phyloP scores from a whole-genome alignment of 2,888 invertebrate genomes.

The Hydraecia micacea region DNA sequence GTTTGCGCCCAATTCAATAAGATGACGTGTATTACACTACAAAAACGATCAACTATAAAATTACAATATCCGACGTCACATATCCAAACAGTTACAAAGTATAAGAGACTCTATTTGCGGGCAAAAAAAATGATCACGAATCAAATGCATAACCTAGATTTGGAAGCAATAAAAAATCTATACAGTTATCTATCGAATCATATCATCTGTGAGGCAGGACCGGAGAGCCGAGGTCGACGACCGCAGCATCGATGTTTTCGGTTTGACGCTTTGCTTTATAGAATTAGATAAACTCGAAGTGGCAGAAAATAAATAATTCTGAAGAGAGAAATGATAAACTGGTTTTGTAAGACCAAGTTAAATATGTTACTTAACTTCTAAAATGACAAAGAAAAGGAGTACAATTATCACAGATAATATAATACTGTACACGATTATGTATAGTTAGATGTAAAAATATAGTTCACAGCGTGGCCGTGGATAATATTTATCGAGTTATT shows the following conservation, averaged over 20 bases:
- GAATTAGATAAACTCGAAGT: constrained; percentile 77
- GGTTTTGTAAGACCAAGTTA: constrained; percentile 35
- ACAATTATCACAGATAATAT: no score
- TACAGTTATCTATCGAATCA: constrained; percentile 89
- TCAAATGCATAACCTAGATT: constrained; percentile 84
- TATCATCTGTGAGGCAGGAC: constrained; percentile 84
- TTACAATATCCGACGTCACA: constrained; percentile 64
- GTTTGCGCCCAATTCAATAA: constrained; percentile 51
- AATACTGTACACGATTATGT: constrained; percentile 2
- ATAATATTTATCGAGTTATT: constrained; percentile 46
- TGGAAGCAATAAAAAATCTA: constrained; percentile 83
- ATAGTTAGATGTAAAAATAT: constrained; percentile 27
- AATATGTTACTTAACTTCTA: constrained; percentile 34
- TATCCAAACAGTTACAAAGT: constrained; percentile 68
- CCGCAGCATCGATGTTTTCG: constrained; percentile 79
- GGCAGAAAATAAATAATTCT: constrained; percentile 64
- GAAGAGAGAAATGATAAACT: constrained; percentile 43
- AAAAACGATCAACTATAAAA: constrained; percentile 49
- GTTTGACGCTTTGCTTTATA: constrained; percentile 73
- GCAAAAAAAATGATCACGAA: constrained; percentile 76
- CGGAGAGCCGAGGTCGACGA: constrained; percentile 77
- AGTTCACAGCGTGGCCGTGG: constrained; percentile 19
- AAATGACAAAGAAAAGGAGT: constrained; percentile 27
- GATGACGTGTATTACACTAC: constrained; percentile 58
- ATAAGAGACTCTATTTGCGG: constrained; percentile 62